Evolutionary conservation across 53 echinoderm and acorn worm species (phyloP), one percentile per base, ranked within the genome.

Genomic region (Hippasteria phrygiana): DNA sequence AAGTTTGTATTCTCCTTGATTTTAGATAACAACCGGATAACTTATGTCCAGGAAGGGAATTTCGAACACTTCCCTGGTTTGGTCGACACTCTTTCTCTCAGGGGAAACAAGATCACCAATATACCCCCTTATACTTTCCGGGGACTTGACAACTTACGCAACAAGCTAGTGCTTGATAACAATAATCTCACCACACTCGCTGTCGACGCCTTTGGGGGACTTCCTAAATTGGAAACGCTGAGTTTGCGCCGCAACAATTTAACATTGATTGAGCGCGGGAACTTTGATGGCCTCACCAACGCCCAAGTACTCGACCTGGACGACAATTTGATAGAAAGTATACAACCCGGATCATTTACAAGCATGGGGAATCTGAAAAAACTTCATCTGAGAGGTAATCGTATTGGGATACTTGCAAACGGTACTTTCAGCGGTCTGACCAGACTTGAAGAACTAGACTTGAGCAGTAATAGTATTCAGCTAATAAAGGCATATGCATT

Each of bases 361-460:
- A 62, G 63, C 62, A 42, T 88, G 47, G 36, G 4, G 18, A 77
- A 53, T 5, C 53, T 88, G 11, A 16, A 45, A 26, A 12, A 38
- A 35, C 38, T 88, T 3, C 3, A 65, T 16, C 39, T 88, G 24
- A 51, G 51, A 2, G n/a, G 18, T 9, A 88, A 88, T 48, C 40
- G 5, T 24, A 77, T 88, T 12, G 18, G n/a, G n/a, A 48, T 2
- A 20, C 46, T 88, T 12, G 46, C 20, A 10, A 50, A 36, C n/a
- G 22, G 66, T n/a, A 65, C 77, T 20, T 88, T 88, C 67, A 24
- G 35, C 32, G 64, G 50, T 17, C 50, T 88, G 24, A 34, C 1
- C n/a, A 32, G 0, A 47, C 46, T 88, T 13, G 13, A 45, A 35
- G 29, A 47, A 43, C 22, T 88, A 17, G n/a, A 59, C 45, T 48